Percentiles rank a stretch among this genome's conserved stretches.
Evolutionary conservation across 1,140 invertebrate species (phyloP).

Genomic region (Babylonia areolata): DNA sequence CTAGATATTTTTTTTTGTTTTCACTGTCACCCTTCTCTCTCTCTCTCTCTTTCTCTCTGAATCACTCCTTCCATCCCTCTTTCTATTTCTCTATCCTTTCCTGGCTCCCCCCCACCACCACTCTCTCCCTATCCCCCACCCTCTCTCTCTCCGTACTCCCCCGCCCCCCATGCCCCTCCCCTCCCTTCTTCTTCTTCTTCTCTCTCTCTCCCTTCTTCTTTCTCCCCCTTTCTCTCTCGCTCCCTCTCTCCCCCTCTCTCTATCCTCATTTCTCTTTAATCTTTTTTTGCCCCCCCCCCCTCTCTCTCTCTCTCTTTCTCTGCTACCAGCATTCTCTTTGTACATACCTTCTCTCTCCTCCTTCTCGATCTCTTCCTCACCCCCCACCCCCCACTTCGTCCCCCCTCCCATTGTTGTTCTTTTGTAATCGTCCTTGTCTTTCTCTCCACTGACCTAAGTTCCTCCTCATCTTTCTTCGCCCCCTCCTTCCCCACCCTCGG

Average conservation of each 20-base stretch:
- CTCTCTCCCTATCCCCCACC: not conserved
- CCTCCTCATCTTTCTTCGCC: no score
- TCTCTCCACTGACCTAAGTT: no score
- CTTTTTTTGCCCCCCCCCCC: not conserved
- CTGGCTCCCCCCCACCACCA: not conserved
- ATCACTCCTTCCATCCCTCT: not conserved
- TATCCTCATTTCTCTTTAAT: not conserved
- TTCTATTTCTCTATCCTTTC: not conserved
- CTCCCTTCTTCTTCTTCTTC: not conserved
- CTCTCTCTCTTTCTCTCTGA: not conserved
- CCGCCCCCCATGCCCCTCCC: not conserved
- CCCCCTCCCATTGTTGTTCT: no score
- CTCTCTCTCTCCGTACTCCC: not conserved
- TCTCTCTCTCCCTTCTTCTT: not conserved
- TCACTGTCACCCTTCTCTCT: not conserved
- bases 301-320: no score
- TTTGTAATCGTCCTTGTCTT: no score
- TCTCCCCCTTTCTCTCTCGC: not conserved
- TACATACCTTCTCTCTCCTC: no score
- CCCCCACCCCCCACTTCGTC: not conserved
- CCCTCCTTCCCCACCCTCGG: no score
- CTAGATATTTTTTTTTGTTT: not conserved
- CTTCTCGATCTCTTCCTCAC: no score
- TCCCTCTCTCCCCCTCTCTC: not conserved
- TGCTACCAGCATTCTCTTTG: not conserved